Evolutionary conservation across 2,113 vertebrate genomes (phyloP).

Genomic region (Sinocyclocheilus anshuiensis): DNA sequence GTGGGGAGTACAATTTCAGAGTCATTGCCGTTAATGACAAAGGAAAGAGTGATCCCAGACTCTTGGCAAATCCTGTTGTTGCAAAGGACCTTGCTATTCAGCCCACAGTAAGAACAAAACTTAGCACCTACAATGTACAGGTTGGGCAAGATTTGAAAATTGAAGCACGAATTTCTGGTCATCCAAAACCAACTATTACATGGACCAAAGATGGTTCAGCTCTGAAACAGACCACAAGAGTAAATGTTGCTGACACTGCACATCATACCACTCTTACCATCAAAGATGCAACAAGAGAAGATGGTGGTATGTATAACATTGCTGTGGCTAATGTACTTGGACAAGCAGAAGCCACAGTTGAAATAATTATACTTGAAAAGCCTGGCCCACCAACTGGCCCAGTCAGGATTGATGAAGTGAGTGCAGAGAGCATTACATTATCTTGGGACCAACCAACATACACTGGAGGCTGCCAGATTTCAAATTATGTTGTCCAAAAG

Average conservation of each 20-base stretch:
- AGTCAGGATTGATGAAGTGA: conserved; percentile 91
- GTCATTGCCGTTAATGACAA: conserved; percentile 96
- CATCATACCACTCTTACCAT: conserved; percentile 84
- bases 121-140: conserved; percentile 87
- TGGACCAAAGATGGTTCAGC: conserved; percentile 91
- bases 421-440: conserved; percentile 92
- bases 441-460: conserved; percentile 91
- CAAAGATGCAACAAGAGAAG: conserved; percentile 91
- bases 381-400: conserved; percentile 94
- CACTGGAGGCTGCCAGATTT: conserved; percentile 93
- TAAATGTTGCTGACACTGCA: conserved; percentile 85
- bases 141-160: conserved; percentile 94
- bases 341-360: conserved; percentile 87
- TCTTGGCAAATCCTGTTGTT: conserved; percentile 85
- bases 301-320: conserved; percentile 90
- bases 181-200: conserved; percentile 90
- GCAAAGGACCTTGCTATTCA: conserved; percentile 94
- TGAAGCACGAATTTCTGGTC: conserved; percentile 89
- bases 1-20: conserved; percentile 93
- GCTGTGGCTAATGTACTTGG: conserved; percentile 84
- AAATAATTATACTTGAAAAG: conserved; percentile 93
- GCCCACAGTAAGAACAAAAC: conserved; percentile 86
- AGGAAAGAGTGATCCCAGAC: conserved; percentile 92
- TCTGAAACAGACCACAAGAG: conserved; percentile 93
- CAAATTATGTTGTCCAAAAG: conserved; percentile 96